phyloP scores from a whole-genome alignment of 2,888 invertebrate species.

The Macaria notata region DNA sequence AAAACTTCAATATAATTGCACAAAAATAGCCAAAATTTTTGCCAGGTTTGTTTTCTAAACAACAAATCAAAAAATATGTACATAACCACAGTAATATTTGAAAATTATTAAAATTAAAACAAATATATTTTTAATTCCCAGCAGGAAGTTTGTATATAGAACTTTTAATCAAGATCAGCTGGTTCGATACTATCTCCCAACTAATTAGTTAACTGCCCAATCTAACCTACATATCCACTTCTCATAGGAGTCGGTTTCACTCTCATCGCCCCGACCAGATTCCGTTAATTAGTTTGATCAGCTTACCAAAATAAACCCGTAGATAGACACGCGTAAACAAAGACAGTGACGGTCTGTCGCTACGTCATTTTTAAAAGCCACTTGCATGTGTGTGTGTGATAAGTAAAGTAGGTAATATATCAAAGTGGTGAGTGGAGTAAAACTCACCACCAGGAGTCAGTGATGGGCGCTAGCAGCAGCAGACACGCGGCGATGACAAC shows the following conservation, averaged over 20 bases:
- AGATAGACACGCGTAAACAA: slow-evolving; percentile 3
- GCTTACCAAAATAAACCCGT: slow-evolving; percentile 5
- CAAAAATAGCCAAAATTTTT: no score
- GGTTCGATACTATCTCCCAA: slow-evolving; percentile 5
- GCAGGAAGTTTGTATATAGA: no score
- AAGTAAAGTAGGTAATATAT: no score
- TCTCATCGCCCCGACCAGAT: neutral
- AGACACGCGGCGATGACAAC: slow-evolving; percentile 92
- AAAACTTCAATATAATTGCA: no score
- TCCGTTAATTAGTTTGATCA: slow-evolving; percentile 7
- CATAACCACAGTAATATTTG: no score
- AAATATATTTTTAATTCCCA: no score
- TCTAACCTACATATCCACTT: no score
- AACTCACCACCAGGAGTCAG: slow-evolving; percentile 94
- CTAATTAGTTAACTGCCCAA: no score
- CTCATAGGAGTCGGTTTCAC: neutral
- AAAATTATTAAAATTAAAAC: no score
- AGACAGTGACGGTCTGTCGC: slow-evolving; percentile 1
- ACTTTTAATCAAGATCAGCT: slow-evolving; percentile 21
- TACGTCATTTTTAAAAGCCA: slow-evolving; percentile 1
- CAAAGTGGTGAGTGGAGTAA: slow-evolving; percentile 11
- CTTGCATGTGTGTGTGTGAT: neutral
- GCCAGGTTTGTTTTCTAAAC: no score
- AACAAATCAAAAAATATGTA: no score
- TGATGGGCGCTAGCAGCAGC: slow-evolving; percentile 93